Evolutionary conservation across 2,888 invertebrate genomes (phyloP), one percentile per base, ranked within the genome.

Genomic region (Scotopteryx bipunctaria): DNA sequence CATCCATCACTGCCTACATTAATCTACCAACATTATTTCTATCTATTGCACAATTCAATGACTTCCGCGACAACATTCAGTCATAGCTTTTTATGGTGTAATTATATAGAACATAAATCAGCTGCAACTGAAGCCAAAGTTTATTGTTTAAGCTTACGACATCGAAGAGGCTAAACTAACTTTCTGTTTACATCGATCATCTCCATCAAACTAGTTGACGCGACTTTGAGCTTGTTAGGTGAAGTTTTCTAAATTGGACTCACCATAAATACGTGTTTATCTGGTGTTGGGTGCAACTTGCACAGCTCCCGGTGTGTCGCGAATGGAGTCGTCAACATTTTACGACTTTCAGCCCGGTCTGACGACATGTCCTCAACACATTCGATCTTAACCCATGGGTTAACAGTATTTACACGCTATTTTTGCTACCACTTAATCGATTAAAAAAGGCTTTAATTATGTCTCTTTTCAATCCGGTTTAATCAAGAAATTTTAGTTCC

Each of bases 1-100:
- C 21, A 35, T 16, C 33, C 3, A n/a, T 44, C 65, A 63, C 62
- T 60, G 63, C 70, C 68, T 76, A 76, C 78, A 69, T 25, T 76
- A 72, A 9, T 15, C 6, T 6, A 35, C 15, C 73, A 73, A 73
- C 71, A 75, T 74, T 73, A 77, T 69, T 6, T 37, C 29, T 21
- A 29, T 35, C 19, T 3, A 23, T 16, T 21, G 15, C 27, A 33
- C 14, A 21, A 4, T 36, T 27, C 19, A 21, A 31, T 15, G 15
- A 14, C 27, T 33, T 15, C 17, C 25, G 8, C 2, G 6, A 29
- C 3, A 27, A 3, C 23, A 13, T 15, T 0, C 9, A 25, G 14
- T 3, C 9, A 15, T 6, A 40, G 15, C 9, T 8, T 3, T 27
- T 9, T 23, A 27, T 9, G 40, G n/a, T 33, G 27, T n/a, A n/a